phyloP scores from a whole-genome alignment of 2,113 vertebrate genomes.

The Numenius arquata region DNA sequence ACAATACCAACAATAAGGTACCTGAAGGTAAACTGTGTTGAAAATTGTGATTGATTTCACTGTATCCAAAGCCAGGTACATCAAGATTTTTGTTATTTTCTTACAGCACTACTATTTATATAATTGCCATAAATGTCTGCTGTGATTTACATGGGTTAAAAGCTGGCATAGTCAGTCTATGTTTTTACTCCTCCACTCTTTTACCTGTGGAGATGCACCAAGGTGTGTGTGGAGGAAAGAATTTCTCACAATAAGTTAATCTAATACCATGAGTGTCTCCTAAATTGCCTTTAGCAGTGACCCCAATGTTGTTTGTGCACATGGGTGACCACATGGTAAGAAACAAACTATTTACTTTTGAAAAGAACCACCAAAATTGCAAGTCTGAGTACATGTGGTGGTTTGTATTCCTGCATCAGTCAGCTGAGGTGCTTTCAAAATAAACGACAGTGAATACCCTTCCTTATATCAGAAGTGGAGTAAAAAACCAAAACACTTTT shows the following conservation, averaged over 20 bases:
- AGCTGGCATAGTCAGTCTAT: not conserved
- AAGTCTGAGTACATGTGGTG: not conserved
- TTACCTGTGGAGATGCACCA: not conserved
- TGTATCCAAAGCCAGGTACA: not conserved
- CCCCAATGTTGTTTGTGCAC: not conserved
- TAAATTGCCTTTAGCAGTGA: rapidly evolving
- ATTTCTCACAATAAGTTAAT: not conserved
- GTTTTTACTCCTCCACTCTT: not conserved
- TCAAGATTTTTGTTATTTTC: not conserved
- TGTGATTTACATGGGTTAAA: not conserved
- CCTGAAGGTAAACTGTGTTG: not conserved
- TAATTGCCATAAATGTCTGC: not conserved
- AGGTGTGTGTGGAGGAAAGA: not conserved
- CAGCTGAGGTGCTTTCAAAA: not conserved
- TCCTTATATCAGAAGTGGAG: not conserved
- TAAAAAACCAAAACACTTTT: not conserved
- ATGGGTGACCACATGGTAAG: not conserved
- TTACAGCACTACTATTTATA: not conserved
- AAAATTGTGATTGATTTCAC: not conserved
- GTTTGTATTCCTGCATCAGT: not conserved
- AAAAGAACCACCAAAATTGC: not conserved
- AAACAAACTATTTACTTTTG: not conserved
- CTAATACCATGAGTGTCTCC: not conserved
- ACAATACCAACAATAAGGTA: not conserved
- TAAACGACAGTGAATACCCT: not conserved